These are phyloP conservation scores for Pyrochroa serraticornis DNA, from an alignment of 2,888 invertebrate genomes.

Conservation along the genomic window DNA sequence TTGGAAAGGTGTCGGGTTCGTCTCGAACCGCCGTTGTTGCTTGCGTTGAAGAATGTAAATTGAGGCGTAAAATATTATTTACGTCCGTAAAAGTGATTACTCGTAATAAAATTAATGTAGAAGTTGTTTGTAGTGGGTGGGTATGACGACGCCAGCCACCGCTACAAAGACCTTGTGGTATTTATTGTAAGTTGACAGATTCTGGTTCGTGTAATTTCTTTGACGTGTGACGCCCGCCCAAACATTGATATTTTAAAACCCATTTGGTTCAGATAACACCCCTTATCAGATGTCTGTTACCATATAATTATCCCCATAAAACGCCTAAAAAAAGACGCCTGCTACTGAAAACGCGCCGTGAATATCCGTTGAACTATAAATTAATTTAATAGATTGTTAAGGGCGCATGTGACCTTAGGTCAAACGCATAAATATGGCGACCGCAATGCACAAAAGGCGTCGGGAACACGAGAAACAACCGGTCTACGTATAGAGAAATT, in stretches of 20 bases:
- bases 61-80: neutral
- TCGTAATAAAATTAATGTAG: neutral
- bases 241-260: constrained; percentile 43
- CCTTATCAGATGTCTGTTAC: constrained; percentile 51
- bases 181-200: constrained; percentile 43
- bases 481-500: constrained; percentile 18
- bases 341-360: constrained; percentile 36
- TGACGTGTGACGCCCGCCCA: constrained; percentile 49
- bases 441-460: constrained; percentile 35
- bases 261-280: constrained; percentile 50
- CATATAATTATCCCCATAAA: constrained; percentile 50
- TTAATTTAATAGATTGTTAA: constrained; percentile 49
- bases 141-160: constrained; percentile 29
- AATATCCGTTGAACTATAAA: constrained; percentile 48
- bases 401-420: constrained; percentile 48
- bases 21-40: no score
- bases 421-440: constrained; percentile 50
- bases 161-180: constrained; percentile 27
- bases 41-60: no score
- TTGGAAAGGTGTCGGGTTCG: no score
- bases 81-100: neutral
- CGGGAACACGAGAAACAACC: constrained; percentile 35
- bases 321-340: constrained; percentile 32
- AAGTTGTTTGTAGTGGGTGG: constrained; percentile 13
- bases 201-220: constrained; percentile 47